Percentiles rank a stretch among this genome's conserved stretches.
Conservation (phyloP, 2,888 invertebrate species). For the Caenorhabditis sinica region DNA sequence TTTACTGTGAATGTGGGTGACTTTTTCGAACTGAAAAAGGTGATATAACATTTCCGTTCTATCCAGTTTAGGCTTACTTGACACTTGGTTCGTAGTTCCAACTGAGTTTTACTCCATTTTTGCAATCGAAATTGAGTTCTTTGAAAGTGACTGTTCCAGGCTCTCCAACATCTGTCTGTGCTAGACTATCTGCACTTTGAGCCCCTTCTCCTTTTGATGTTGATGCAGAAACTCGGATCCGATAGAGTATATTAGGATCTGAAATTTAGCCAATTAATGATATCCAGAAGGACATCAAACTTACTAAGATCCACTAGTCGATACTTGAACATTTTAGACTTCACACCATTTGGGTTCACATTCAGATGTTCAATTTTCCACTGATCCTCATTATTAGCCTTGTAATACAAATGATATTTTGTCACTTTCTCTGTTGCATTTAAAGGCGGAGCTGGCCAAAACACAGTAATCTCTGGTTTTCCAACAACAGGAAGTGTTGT, state of each 20-base stretch:
- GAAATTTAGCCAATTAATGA: slow-evolving; percentile 29
- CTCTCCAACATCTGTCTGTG: slow-evolving; percentile 73
- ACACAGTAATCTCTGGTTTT: slow-evolving; percentile 66
- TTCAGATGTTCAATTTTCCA: slow-evolving; percentile 71
- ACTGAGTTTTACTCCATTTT: slow-evolving; percentile 59
- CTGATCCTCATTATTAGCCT: slow-evolving; percentile 59
- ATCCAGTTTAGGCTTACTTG: slow-evolving; percentile 37
- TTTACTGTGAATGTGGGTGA: slow-evolving; percentile 63
- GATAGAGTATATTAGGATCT: slow-evolving; percentile 77
- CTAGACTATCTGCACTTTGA: slow-evolving; percentile 74
- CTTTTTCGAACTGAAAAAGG: slow-evolving; percentile 44
- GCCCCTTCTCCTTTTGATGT: slow-evolving; percentile 80
- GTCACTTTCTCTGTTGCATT: slow-evolving; percentile 49
- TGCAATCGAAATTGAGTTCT: slow-evolving; percentile 68
- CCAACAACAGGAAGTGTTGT: slow-evolving; percentile 68
- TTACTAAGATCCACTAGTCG: slow-evolving; percentile 65
- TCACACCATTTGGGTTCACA: slow-evolving; percentile 55
- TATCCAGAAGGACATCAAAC: not conserved
- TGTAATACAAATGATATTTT: slow-evolving; percentile 71
- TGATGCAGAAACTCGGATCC: slow-evolving; percentile 77
- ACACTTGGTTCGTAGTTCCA: slow-evolving; percentile 61
- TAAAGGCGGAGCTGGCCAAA: slow-evolving; percentile 58
- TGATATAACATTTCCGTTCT: not conserved
- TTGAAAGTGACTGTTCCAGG: slow-evolving; percentile 68
- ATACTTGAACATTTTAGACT: slow-evolving; percentile 65